phyloP scores from a whole-genome alignment of 2,888 invertebrate genomes.

The Brachypalpus laphriformis region DNA sequence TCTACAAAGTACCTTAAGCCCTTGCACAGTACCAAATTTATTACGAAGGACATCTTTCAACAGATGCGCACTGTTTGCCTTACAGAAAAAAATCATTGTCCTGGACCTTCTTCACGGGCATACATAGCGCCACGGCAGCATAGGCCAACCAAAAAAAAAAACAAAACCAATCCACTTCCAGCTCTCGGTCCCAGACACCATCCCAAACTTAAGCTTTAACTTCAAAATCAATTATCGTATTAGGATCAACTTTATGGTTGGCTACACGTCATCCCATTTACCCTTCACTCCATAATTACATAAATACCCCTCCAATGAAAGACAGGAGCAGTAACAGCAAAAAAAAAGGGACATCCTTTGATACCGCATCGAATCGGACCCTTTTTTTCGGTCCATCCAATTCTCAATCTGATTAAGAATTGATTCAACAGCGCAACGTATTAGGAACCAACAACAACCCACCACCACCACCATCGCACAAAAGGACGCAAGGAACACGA shows the following conservation, averaged over 20 bases:
- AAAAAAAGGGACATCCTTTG: conserved; percentile 60
- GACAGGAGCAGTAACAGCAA: not conserved
- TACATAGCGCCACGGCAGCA: conserved; percentile 24
- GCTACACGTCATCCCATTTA: conserved; percentile 50
- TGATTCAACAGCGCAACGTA: conserved; percentile 51
- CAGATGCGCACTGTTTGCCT: conserved; percentile 43
- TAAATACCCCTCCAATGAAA: conserved; percentile 47
- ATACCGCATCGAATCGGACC: conserved; percentile 57
- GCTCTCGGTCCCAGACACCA: not conserved
- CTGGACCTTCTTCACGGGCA: conserved; percentile 25
- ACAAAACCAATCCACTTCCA: not conserved
- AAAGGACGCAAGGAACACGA: conserved; percentile 67
- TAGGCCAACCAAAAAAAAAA: too few relatives aligned
- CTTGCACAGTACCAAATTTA: conserved; percentile 40
- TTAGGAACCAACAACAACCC: conserved; percentile 21
- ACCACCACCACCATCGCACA: conserved; percentile 9
- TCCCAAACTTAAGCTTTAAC: conserved; percentile 45
- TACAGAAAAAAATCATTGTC: not conserved
- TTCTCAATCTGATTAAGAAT: conserved; percentile 71
- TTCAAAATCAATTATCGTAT: conserved; percentile 73
- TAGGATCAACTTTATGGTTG: conserved; percentile 68
- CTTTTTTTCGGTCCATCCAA: conserved; percentile 63
- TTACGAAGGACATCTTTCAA: conserved; percentile 23
- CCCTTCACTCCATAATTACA: conserved; percentile 67
- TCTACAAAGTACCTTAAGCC: too few relatives aligned